Percentiles rank a stretch among this genome's conserved stretches.
phyloP scores from a whole-genome alignment of 2,797 vertebrate genomes.

The Vireo griseus region DNA sequence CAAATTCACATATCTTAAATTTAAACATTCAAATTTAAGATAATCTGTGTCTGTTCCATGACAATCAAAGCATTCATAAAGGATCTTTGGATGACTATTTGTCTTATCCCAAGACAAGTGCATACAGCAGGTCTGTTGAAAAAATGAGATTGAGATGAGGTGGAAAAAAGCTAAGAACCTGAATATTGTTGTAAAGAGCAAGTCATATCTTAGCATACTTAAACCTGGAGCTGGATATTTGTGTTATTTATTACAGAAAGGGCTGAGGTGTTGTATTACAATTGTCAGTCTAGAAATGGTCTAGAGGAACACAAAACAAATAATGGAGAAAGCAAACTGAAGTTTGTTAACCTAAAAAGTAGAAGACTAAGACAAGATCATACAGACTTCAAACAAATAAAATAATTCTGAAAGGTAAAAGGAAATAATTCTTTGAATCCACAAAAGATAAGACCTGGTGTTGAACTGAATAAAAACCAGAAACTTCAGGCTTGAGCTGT shows the following conservation, averaged over 20 bases:
- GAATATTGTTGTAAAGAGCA: background rate
- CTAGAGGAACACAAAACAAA: background rate
- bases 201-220: background rate
- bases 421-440: background rate
- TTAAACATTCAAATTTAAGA: background rate
- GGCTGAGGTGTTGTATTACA: background rate
- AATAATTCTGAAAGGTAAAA: background rate
- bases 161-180: accelerated
- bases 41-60: background rate
- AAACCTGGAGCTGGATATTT: background rate
- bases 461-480: background rate
- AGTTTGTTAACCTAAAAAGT: background rate
- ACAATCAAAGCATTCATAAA: background rate
- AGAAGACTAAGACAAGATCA: background rate
- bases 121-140: background rate
- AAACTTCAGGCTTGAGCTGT: background rate
- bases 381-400: background rate
- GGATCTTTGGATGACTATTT: background rate
- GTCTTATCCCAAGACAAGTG: background rate
- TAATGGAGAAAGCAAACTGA: background rate
- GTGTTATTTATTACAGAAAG: background rate
- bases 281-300: background rate
- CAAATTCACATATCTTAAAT: background rate
- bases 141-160: background rate
- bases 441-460: background rate